phyloP scores from a whole-genome alignment of 2,113 vertebrate species.

The Ictalurus furcatus region DNA sequence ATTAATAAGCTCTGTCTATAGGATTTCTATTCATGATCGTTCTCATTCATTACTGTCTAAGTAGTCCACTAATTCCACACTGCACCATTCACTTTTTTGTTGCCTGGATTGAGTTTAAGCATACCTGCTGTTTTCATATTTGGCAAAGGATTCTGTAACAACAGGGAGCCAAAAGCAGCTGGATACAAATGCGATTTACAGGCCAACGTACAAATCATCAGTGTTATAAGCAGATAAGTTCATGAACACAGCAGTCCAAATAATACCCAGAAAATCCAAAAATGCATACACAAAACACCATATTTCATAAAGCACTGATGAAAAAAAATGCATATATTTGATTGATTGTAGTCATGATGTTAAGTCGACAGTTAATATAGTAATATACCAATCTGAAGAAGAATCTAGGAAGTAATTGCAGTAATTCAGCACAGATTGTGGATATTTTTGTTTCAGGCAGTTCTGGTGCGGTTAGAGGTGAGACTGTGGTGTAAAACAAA shows the following conservation, averaged over 20 bases:
- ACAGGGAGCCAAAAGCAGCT: background rate
- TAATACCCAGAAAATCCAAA: background rate
- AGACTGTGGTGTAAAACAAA: too few species aligned
- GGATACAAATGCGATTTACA: background rate
- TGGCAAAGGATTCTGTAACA: slow-evolving; percentile 7
- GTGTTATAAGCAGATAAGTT: background rate
- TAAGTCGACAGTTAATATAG: too few species aligned
- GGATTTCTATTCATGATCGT: background rate
- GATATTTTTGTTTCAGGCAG: too few species aligned
- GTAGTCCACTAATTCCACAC: background rate
- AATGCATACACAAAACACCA: background rate
- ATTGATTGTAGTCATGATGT: too few species aligned
- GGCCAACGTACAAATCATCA: background rate
- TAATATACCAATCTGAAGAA: too few species aligned
- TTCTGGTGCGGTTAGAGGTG: too few species aligned
- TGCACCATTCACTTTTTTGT: background rate
- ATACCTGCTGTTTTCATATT: slow-evolving; percentile 11
- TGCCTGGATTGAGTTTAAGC: background rate
- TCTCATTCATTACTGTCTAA: background rate
- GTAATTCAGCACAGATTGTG: too few species aligned
- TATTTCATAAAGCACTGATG: too few species aligned
- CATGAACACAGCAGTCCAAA: background rate
- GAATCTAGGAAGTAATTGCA: too few species aligned
- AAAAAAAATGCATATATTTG: too few species aligned
- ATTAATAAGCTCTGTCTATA: background rate